A percentile compares a stretch with the other conserved stretches of the same genome.
Conservation (phyloP, 2,888 invertebrate genomes). For the Latrodectus hesperus region DNA sequence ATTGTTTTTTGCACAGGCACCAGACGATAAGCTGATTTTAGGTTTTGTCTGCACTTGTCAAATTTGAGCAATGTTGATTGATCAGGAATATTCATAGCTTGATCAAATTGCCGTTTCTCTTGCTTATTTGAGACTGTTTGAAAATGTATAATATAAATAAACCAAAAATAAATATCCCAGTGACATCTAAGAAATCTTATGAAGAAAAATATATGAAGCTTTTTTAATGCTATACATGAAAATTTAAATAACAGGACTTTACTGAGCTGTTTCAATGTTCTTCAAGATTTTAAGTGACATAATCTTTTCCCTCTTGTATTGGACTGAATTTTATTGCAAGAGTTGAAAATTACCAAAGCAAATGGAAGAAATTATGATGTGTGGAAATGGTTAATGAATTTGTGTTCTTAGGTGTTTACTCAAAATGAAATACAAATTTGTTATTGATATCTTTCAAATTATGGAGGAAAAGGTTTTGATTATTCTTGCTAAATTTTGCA, state of each 20-base stretch:
- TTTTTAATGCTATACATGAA: slow-evolving; percentile 46
- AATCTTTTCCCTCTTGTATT: slow-evolving; percentile 68
- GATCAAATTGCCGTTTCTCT: slow-evolving; percentile 59
- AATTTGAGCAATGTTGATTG: slow-evolving; percentile 26
- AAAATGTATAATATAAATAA: slow-evolving; percentile 8
- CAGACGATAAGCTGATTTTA: slow-evolving; percentile 63
- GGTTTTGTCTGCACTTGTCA: slow-evolving; percentile 67
- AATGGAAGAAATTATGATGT: slow-evolving; percentile 52
- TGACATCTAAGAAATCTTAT: slow-evolving; percentile 37
- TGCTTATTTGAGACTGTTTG: slow-evolving; percentile 66
- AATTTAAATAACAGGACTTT: slow-evolving; percentile 58
- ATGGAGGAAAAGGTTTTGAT: slow-evolving; percentile 58
- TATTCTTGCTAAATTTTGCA: neutral
- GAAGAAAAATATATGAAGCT: slow-evolving; percentile 46
- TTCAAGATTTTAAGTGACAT: slow-evolving; percentile 47
- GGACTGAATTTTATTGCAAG: slow-evolving; percentile 68
- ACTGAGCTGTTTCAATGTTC: slow-evolving; percentile 33
- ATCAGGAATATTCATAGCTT: slow-evolving; percentile 51
- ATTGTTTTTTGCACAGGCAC: slow-evolving; percentile 67
- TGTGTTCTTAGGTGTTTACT: slow-evolving; percentile 66
- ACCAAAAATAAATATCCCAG: slow-evolving; percentile 23
- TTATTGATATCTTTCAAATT: slow-evolving; percentile 43
- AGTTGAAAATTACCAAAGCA: slow-evolving; percentile 61
- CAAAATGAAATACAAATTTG: slow-evolving; percentile 59
- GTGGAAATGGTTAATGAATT: slow-evolving; percentile 64